These are phyloP conservation scores for Drosophila lacertosa DNA, from an alignment of 1,140 invertebrate genomes.

Conservation along the genomic window DNA sequence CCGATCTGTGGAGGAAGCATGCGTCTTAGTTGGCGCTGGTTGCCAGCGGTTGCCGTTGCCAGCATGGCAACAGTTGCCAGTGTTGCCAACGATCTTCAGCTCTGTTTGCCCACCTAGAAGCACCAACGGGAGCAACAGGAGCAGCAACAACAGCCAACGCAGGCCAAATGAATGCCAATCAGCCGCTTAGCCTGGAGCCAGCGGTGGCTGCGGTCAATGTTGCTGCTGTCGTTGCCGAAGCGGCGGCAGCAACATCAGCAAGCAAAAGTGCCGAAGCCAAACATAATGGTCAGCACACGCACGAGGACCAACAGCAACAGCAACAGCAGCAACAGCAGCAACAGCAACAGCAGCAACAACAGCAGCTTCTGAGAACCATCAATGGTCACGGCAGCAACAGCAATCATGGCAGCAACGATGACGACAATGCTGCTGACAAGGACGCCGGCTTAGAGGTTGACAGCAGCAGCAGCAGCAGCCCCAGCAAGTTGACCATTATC, in stretches of 20 bases:
- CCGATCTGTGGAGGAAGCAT: slow-evolving; percentile 16
- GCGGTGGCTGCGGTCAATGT: slow-evolving; percentile 32
- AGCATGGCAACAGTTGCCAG: slow-evolving; percentile 51
- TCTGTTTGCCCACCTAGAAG: slow-evolving; percentile 54
- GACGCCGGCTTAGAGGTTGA: slow-evolving; percentile 18
- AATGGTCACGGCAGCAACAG: slow-evolving; percentile 41
- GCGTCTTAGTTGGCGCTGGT: slow-evolving; percentile 27
- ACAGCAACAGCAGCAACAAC: slow-evolving; percentile 8
- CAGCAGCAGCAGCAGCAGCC: slow-evolving; percentile 21
- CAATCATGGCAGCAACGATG: slow-evolving; percentile 9
- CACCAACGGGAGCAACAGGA: slow-evolving; percentile 19
- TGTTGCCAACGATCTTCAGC: slow-evolving; percentile 19
- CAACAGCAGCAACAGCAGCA: slow-evolving; percentile 24
- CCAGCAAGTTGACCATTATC: slow-evolving; percentile 72
- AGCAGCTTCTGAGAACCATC: slow-evolving; percentile 12
- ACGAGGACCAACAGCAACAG: slow-evolving; percentile 27
- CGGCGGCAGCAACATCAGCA: slow-evolving; percentile 10
- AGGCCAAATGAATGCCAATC: slow-evolving; percentile 47
- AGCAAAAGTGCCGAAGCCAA: slow-evolving; percentile 25
- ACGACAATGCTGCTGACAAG: slow-evolving; percentile 29
- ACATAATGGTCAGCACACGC: slow-evolving; percentile 38
- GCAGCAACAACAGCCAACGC: slow-evolving; percentile 28
- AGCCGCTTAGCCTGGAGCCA: slow-evolving; percentile 39
- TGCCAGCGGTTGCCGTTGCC: slow-evolving; percentile 30
- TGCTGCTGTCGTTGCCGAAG: slow-evolving; percentile 33